These are phyloP conservation scores for Agrenia bidenticulata DNA, from an alignment of 2,888 invertebrate genomes.

Conservation along the genomic window DNA sequence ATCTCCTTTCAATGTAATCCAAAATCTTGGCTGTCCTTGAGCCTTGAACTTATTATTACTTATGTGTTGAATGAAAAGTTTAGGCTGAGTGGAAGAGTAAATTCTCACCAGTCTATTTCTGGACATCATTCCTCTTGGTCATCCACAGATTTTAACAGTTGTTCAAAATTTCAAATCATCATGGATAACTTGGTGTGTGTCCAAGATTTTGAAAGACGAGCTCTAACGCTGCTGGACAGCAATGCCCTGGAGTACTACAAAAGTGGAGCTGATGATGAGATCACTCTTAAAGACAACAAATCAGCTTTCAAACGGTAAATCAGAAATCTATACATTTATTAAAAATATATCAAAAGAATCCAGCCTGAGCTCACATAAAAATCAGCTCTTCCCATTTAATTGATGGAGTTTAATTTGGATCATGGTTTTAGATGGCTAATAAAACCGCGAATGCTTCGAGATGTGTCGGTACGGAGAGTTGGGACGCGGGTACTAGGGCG, in stretches of 20 bases:
- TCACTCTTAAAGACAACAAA: conserved; percentile 71
- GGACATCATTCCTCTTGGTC: too few relatives aligned
- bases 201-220: conserved; percentile 74
- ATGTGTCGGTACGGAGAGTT: conserved; percentile 68
- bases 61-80: too few relatives aligned
- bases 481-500: conserved; percentile 67
- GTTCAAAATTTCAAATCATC: too few relatives aligned
- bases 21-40: too few relatives aligned
- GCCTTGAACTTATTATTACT: too few relatives aligned
- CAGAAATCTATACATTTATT: conserved; percentile 39
- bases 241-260: conserved; percentile 78
- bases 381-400: too few relatives aligned
- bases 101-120: too few relatives aligned
- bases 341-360: not conserved
- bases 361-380: too few relatives aligned
- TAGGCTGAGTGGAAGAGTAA: too few relatives aligned
- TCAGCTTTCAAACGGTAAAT: conserved; percentile 72
- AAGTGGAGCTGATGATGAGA: conserved; percentile 81
- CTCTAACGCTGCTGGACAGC: conserved; percentile 66
- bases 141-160: too few relatives aligned
- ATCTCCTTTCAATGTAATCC: too few relatives aligned
- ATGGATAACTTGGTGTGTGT: conserved; percentile 64
- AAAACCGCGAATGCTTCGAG: conserved; percentile 73
- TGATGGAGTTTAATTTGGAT: too few relatives aligned
- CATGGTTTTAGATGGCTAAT: conserved; percentile 72